Evolutionary conservation across 92 coral and sea anemone genomes (phyloP), one percentile per base, ranked within the genome.

Genomic region (Epizoanthus rinbou): DNA sequence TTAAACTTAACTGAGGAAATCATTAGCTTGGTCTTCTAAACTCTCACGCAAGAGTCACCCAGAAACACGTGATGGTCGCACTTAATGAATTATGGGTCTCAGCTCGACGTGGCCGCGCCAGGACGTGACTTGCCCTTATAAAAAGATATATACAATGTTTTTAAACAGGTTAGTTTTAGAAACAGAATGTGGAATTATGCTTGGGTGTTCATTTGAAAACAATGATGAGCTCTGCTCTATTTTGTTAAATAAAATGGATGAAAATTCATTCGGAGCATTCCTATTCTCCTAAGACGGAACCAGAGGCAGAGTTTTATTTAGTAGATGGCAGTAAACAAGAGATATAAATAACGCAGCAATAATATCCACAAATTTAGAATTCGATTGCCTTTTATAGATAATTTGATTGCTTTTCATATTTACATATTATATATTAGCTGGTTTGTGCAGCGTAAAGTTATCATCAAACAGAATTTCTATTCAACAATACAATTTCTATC

Each of bases 1-100:
- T 78, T 78, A 78, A 78, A 78, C 82, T 78, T 39, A 62, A 78
- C 23, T 24, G 82, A 78, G 28, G 82, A 78, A 78, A 60, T 17
- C 82, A 78, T 78, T 78, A 60, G 82, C 47, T 62, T 3, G 13
- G 41, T 57, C 21, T 22, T 78, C 82, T 39, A 78, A 78, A 78
- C 62, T 63, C 72, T 78, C 82, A 78, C 82, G 82, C 58, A 78
- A 78, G 19, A 47, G 37, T 39, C 54, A 2, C 23, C 64, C 41
- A 41, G 64, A 78, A 69, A 78, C 82, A 78, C 82, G 82, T 78
- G 82, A 78, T 69, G 25, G 41, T 67, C n/a, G 13, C 35, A 62
- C 18, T 45, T 45, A 45, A 45, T 6, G 8, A 8, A 1, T 47
- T 9, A 47, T 37, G 43, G 5, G 43, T 6, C 6, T 6, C 43